Percentiles rank a stretch among this genome's conserved stretches.
phyloP scores from a whole-genome alignment of 2,113 vertebrate species.

The Aythya baeri region DNA sequence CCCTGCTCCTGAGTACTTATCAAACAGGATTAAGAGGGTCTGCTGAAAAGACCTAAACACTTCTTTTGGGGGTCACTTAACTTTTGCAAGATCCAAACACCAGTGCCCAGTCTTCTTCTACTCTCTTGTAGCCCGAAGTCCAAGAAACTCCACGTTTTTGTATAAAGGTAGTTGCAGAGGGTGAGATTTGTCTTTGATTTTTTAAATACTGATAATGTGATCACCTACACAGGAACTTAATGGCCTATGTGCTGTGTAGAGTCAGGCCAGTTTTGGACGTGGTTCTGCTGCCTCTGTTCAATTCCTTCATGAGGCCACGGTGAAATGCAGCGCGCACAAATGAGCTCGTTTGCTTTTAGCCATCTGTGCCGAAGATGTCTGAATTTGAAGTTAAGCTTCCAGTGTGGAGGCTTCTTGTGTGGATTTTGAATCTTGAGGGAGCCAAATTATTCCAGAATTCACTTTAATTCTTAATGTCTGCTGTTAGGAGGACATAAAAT shows the following conservation, averaged over 20 bases:
- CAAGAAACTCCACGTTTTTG: background rate
- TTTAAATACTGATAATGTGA: background rate
- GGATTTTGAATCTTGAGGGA: background rate
- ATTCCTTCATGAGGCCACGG: background rate
- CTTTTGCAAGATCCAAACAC: background rate
- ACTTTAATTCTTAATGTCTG: background rate
- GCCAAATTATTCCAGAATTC: background rate
- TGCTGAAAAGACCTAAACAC: background rate
- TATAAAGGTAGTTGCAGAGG: background rate
- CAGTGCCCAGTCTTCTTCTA: background rate
- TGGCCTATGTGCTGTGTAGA: background rate
- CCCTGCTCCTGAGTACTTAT: background rate
- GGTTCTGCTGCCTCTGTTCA: background rate
- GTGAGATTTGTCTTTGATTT: background rate
- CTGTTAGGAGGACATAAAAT: background rate
- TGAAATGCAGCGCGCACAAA: background rate
- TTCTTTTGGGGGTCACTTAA: background rate
- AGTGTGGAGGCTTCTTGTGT: background rate
- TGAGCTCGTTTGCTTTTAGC: background rate
- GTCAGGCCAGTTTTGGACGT: background rate
- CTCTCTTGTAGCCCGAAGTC: background rate
- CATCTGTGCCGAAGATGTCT: background rate
- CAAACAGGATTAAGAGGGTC: background rate
- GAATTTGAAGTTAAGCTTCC: background rate
- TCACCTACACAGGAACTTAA: background rate